These are phyloP conservation scores for Gambusia affinis DNA, from an alignment of 2,113 vertebrate species.

Conservation along the genomic window DNA sequence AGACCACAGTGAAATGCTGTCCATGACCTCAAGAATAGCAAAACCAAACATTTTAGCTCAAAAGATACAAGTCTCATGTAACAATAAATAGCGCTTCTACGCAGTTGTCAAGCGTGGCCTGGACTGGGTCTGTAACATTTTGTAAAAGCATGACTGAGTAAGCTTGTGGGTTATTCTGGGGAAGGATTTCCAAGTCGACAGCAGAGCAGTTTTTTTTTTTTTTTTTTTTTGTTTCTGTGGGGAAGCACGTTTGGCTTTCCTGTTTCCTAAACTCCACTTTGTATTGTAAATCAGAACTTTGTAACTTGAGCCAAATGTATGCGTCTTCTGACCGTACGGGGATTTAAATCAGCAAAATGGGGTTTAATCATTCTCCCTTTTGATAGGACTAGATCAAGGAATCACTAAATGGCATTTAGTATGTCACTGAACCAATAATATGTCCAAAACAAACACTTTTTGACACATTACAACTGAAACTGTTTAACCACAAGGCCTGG, in stretches of 20 bases:
- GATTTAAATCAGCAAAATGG: conserved; percentile 43
- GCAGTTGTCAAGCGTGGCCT: conserved; percentile 78
- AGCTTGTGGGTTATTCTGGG: conserved; percentile 60
- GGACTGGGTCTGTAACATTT: conserved; percentile 74
- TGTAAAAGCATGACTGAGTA: conserved; percentile 73
- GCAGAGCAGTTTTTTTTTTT: conserved; percentile 2
- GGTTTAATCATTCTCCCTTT: conserved; percentile 29
- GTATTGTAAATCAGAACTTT: conserved; percentile 52
- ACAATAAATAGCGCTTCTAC: conserved; percentile 80
- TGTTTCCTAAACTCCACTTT: conserved; percentile 51
- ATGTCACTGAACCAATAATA: conserved; percentile 48
- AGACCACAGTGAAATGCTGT: conserved; percentile 76
- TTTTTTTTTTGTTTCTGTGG: conserved; percentile 10
- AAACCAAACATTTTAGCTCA: conserved; percentile 73
- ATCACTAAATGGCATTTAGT: conserved; percentile 47
- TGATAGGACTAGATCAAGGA: conserved; percentile 34
- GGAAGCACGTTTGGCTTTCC: conserved; percentile 32
- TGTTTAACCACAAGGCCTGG: conserved; percentile 32
- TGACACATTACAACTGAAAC: conserved; percentile 57
- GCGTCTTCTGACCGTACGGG: conserved; percentile 6
- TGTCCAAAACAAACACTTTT: conserved; percentile 47
- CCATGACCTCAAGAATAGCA: conserved; percentile 79
- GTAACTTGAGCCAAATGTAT: conserved; percentile 37
- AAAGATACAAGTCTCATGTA: conserved; percentile 80
- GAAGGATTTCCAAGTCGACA: conserved; percentile 50